Evolutionary conservation across 2,797 vertebrate genomes (phyloP), one percentile per base, ranked within the genome.

Genomic region (Mormyrops attenuatus): DNA sequence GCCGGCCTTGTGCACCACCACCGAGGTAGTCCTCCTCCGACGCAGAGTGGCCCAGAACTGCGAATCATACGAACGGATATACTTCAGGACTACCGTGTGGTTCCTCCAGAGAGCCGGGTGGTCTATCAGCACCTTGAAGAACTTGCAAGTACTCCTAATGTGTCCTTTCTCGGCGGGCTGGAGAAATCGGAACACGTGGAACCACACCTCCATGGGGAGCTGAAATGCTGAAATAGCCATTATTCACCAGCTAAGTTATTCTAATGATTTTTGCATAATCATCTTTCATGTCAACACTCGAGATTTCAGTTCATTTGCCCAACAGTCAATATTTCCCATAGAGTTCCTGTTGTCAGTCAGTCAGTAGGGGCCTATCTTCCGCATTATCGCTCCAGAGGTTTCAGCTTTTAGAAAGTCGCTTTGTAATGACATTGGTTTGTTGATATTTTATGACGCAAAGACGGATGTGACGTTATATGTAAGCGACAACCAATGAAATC

Each of bases 171-270:
- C 93, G 0, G 86, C 2, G 26, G 69, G 49, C 17, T 91, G 89
- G 38, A 93, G 90, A 85, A 90, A 94, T 11, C 34, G 88, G 50
- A 91, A 93, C 88, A 94, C 89, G 30, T 91, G 88, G 15, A 92
- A 30, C 91, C 92, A 94, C 6, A 94, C 82, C 88, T 95, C 93
- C 20, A 92, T 91, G 0, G 93, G 92, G 20, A 95, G 89, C 49
- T 90, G 90, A 26, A 89, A 77, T 44, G 22, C 57, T 57, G 50
- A 49, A 88, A 92, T 90, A 5, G 30, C 34, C 89, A 88, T 88
- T 44, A n/a, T 11, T 49, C 0, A 57, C 17, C 26, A 22, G 38
- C 55, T 20, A 87, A 50, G 47, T 85, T 85, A 50, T 49, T 85
- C n/a, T 52, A 80, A 80, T 47, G 20, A 80, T 20, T 80, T 77